These are phyloP conservation scores for Squalus acanthias DNA, from an alignment of 2,797 vertebrate species.

Conservation along the genomic window DNA sequence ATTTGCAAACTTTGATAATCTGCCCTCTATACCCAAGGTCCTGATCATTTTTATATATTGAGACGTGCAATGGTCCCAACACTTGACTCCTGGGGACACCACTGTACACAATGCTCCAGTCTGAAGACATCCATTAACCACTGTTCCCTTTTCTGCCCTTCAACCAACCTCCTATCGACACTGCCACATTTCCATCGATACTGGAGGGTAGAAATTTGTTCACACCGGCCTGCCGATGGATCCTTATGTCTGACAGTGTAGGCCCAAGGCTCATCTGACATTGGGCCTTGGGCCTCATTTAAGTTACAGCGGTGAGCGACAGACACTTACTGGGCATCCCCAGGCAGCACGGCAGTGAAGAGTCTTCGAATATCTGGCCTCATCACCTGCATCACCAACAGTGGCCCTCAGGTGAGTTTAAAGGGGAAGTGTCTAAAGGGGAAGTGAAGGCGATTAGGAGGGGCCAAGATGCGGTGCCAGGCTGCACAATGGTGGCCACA, in stretches of 20 bases:
- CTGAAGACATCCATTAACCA: background rate
- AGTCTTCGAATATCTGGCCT: background rate
- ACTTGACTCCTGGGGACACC: background rate
- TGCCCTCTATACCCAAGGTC: background rate
- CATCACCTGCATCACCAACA: background rate
- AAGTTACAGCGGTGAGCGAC: background rate
- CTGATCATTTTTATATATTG: background rate
- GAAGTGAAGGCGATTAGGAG: background rate
- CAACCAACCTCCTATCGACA: background rate
- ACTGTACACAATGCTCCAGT: background rate
- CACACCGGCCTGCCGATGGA: background rate
- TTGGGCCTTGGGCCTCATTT: no score
- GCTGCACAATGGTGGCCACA: no score
- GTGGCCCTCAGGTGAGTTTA: background rate
- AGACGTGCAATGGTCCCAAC: background rate
- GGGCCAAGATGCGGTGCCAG: background rate
- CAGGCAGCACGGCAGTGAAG: background rate
- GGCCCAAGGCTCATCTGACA: background rate
- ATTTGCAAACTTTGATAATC: background rate
- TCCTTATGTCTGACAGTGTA: background rate
- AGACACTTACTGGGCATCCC: background rate
- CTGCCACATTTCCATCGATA: background rate
- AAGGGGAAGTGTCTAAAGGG: background rate
- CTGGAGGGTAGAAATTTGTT: background rate
- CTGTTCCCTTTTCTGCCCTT: background rate